Conservation (phyloP, 1,140 invertebrate species). For the Conus betulinus region DNA sequence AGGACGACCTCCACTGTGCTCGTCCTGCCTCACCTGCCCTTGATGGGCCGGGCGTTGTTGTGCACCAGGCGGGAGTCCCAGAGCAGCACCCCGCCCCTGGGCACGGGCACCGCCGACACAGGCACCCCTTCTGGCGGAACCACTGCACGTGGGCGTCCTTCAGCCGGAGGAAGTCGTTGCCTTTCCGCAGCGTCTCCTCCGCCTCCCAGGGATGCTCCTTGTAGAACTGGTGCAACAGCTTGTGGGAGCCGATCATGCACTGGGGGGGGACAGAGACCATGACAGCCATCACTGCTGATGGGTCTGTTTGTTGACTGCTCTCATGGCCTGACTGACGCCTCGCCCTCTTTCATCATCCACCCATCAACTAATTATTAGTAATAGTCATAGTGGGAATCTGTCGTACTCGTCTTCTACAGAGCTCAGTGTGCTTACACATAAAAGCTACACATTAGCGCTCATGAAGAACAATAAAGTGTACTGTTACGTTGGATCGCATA, state of each 20-base stretch:
- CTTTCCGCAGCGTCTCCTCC: slow-evolving; percentile 31
- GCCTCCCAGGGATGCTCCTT: slow-evolving; percentile 21
- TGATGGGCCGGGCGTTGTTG: background rate
- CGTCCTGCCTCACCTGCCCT: background rate
- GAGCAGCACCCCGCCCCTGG: slow-evolving; percentile 52
- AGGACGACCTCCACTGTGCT: no score
- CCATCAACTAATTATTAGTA: no score
- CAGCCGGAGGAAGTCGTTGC: slow-evolving; percentile 10
- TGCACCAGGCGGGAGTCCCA: slow-evolving; percentile 50
- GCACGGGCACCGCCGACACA: slow-evolving; percentile 46
- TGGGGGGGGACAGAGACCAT: background rate
- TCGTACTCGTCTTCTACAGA: no score
- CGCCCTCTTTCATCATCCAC: no score
- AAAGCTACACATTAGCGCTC: no score
- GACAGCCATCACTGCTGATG: no score
- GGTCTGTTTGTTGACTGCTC: no score
- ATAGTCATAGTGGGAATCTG: no score
- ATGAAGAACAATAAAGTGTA: no score
- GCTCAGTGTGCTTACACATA: no score
- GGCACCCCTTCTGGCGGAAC: slow-evolving; percentile 44
- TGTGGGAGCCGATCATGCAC: slow-evolving; percentile 45
- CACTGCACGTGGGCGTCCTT: slow-evolving; percentile 40
- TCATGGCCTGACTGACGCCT: no score
- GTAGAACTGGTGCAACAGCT: slow-evolving; percentile 47
- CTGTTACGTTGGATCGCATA: no score